phyloP scores from a whole-genome alignment of 2,113 vertebrate genomes.

The Lycaon pictus region DNA sequence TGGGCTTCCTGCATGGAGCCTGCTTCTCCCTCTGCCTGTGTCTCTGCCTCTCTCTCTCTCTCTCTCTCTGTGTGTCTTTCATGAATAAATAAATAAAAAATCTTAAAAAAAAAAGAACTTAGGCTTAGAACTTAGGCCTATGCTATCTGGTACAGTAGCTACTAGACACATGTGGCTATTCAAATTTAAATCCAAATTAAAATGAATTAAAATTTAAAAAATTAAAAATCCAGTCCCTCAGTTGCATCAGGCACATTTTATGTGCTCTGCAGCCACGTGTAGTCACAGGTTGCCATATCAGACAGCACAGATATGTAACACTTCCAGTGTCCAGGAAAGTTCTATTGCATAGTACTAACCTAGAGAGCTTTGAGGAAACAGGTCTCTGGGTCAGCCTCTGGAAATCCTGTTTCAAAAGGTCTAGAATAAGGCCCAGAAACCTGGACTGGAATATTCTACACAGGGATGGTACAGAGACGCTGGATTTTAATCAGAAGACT shows the following conservation, averaged over 20 bases:
- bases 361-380: neutral
- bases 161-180: neutral
- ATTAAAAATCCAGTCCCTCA: neutral
- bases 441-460: neutral
- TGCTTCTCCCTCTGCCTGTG: too few relatives aligned
- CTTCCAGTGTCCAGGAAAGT: neutral
- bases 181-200: slow-evolving; percentile 52
- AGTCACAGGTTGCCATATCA: accelerated
- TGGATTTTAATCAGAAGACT: neutral
- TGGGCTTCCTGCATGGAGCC: too few relatives aligned
- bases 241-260: neutral
- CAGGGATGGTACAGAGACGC: neutral
- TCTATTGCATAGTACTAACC: neutral
- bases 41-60: too few relatives aligned
- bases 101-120: too few relatives aligned
- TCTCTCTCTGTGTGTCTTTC: too few relatives aligned
- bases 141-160: neutral
- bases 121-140: neutral
- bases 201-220: neutral
- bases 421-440: neutral
- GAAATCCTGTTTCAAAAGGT: neutral
- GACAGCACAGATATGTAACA: neutral
- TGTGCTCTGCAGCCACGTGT: neutral
- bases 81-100: too few relatives aligned
- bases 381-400: neutral